phyloP scores from a whole-genome alignment of 2,888 invertebrate species.

The Gryllus longicercus region DNA sequence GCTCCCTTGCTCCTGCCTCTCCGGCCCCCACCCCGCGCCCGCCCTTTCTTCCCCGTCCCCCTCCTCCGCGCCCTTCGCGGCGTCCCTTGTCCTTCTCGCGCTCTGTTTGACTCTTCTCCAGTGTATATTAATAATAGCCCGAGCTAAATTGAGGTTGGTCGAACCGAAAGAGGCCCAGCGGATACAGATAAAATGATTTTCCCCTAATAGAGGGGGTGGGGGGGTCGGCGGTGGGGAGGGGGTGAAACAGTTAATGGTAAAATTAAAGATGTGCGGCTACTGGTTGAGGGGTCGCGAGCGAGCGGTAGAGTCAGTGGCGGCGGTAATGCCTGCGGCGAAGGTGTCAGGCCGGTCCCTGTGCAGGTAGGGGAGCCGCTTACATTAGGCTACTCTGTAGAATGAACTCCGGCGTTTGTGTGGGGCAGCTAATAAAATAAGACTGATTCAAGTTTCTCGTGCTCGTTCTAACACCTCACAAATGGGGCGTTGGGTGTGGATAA shows the following conservation, averaged over 20 bases:
- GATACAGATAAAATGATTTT: constrained; percentile 19
- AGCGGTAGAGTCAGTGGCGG: no score
- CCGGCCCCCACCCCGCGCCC: not conserved
- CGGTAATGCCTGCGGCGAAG: no score
- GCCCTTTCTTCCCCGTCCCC: not conserved
- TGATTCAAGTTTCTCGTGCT: no score
- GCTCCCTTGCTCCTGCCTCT: not conserved
- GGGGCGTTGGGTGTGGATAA: no score
- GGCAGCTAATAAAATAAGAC: no score
- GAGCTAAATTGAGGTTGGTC: constrained; percentile 20
- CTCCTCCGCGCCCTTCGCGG: constrained; percentile 5
- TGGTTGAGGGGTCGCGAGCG: no score
- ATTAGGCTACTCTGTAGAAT: no score
- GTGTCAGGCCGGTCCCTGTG: no score
- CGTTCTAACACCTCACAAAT: no score
- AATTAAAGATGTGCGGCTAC: constrained; percentile 1
- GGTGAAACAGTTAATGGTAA: constrained; percentile 22
- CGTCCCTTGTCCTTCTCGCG: constrained; percentile 12
- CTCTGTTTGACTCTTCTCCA: not conserved
- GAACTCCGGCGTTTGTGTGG: no score
- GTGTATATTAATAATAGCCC: constrained; percentile 21
- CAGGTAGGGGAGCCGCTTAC: no score
- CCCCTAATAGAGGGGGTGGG: not conserved
- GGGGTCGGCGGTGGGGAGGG: not conserved
- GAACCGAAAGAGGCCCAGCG: constrained; percentile 19